Percentiles rank a stretch among this genome's conserved stretches.
Evolutionary conservation across 2,888 invertebrate genomes (phyloP).

Genomic region (Galerucella calmariensis): DNA sequence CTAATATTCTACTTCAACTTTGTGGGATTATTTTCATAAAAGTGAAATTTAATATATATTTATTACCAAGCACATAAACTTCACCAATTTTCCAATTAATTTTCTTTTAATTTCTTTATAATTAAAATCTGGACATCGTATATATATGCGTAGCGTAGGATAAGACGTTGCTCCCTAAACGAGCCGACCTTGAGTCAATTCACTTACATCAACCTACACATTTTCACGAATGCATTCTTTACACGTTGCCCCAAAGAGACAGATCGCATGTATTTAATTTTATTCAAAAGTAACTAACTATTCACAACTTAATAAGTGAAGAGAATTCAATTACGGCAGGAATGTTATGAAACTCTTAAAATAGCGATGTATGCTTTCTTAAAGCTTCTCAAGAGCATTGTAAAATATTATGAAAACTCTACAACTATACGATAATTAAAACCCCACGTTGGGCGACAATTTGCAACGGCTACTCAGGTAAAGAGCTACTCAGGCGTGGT

Average conservation of each 20-base stretch:
- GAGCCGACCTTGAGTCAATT: conserved; percentile 38
- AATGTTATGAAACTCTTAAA: no score
- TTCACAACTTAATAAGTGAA: no score
- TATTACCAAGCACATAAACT: not conserved
- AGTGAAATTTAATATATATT: not conserved
- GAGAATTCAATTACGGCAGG: no score
- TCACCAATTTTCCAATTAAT: not conserved
- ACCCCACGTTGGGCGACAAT: no score
- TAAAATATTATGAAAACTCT: no score
- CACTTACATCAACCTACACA: conserved; percentile 31
- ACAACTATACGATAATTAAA: no score
- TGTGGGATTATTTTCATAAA: not conserved
- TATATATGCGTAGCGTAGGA: conserved; percentile 14
- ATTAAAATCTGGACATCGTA: conserved; percentile 2
- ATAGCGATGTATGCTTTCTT: no score
- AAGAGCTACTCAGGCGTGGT: no score
- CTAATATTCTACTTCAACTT: not conserved
- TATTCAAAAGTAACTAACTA: not conserved
- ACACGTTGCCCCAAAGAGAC: conserved; percentile 4
- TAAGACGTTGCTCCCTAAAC: conserved; percentile 34
- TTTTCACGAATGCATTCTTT: conserved; percentile 5
- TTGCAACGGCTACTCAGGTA: no score
- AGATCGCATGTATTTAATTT: not conserved
- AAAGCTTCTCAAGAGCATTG: no score
- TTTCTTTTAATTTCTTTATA: not conserved